Evolutionary conservation across 2,797 vertebrate genomes (phyloP).

Genomic region (Distichodus sexfasciatus): DNA sequence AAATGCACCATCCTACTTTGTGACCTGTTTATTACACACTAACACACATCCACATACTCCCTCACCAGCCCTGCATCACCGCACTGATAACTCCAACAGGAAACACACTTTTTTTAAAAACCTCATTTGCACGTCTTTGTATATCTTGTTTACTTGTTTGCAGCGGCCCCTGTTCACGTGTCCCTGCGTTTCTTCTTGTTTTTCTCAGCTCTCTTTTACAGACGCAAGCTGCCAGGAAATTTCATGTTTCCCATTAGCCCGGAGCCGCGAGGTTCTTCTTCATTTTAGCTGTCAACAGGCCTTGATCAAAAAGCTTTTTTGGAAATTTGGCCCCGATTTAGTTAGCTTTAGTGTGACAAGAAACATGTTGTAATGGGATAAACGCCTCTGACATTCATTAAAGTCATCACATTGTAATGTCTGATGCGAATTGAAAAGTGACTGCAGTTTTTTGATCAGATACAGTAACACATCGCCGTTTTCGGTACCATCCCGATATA

Average conservation of each 20-base stretch:
- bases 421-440: no score
- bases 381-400: no score
- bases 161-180: neutral
- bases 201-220: neutral
- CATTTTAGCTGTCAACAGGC: neutral
- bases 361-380: no score
- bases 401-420: no score
- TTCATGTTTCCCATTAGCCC: neutral
- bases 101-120: constrained; percentile 16
- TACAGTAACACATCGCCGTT: no score
- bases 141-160: neutral
- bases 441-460: no score
- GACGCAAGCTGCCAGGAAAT: neutral
- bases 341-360: no score
- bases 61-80: neutral
- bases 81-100: constrained; percentile 11
- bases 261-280: no score
- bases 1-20: neutral
- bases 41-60: neutral
- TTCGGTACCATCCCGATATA: no score
- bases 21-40: neutral
- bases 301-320: neutral
- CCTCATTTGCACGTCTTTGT: constrained; percentile 9
- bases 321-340: neutral
- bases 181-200: neutral